These are phyloP conservation scores for Drymonia ruficornis DNA, from an alignment of 2,888 invertebrate genomes.

Conservation along the genomic window DNA sequence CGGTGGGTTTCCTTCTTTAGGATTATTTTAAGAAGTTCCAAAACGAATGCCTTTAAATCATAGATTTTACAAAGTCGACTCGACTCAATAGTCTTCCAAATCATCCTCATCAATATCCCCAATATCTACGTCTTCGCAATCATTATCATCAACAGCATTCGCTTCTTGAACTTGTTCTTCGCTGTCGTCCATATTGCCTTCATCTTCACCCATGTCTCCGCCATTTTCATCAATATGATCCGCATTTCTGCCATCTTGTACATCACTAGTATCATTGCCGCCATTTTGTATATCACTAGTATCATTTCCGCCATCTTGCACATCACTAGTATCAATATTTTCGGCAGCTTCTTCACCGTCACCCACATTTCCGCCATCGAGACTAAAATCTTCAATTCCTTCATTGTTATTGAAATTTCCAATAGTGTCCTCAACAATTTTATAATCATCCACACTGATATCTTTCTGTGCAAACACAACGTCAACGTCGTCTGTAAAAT, in stretches of 20 bases:
- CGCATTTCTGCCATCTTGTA: not conserved
- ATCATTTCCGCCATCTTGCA: not conserved
- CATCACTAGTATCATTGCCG: slow-evolving; percentile 1
- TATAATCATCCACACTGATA: not conserved
- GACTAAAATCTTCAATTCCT: not conserved
- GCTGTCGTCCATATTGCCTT: not conserved
- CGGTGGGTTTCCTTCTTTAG: no score
- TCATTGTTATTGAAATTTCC: not conserved
- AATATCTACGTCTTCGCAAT: slow-evolving; percentile 21
- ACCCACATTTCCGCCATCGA: not conserved
- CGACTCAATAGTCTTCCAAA: slow-evolving; percentile 62
- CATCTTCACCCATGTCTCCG: not conserved
- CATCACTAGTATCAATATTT: not conserved
- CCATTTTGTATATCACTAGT: not conserved
- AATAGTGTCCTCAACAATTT: slow-evolving; percentile 3
- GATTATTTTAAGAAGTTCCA: no score
- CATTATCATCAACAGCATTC: slow-evolving; percentile 7
- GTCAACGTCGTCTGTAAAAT: not conserved
- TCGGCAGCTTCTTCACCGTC: not conserved
- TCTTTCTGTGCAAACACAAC: not conserved
- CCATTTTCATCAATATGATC: not conserved
- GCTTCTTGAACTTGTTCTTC: slow-evolving; percentile 1
- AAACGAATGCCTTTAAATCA: no score
- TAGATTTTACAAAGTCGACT: not conserved
- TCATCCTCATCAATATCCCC: slow-evolving; percentile 51